These are phyloP conservation scores for Sphaerophoria taeniata DNA, from an alignment of 2,888 invertebrate genomes.

Conservation along the genomic window DNA sequence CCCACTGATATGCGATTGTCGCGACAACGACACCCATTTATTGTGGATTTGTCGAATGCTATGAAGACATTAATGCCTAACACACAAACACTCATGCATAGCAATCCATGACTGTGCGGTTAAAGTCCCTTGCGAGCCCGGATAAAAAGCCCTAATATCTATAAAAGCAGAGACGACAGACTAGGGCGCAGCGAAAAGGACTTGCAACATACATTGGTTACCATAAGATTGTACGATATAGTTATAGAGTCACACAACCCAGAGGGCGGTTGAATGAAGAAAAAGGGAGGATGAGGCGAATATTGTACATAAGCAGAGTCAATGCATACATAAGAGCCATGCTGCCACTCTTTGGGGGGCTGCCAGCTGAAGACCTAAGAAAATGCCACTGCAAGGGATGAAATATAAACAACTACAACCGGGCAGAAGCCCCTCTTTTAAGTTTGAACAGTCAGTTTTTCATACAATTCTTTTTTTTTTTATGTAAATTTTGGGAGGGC, in stretches of 20 bases:
- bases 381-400: slow-evolving; percentile 69
- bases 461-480: not conserved
- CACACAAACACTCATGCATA: slow-evolving; percentile 42
- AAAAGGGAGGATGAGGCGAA: slow-evolving; percentile 14
- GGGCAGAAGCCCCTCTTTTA: slow-evolving; percentile 28
- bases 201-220: slow-evolving; percentile 46
- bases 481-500: not conserved
- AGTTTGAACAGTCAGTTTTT: not conserved
- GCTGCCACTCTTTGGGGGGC: slow-evolving; percentile 13
- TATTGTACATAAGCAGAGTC: slow-evolving; percentile 58
- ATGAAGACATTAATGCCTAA: slow-evolving; percentile 56
- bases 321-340: slow-evolving; percentile 70
- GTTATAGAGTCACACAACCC: slow-evolving; percentile 18
- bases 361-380: slow-evolving; percentile 40
- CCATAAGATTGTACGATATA: slow-evolving; percentile 1
- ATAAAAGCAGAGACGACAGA: slow-evolving; percentile 14
- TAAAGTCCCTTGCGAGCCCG: slow-evolving; percentile 9
- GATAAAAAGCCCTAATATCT: slow-evolving; percentile 16
- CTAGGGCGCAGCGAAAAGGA: slow-evolving; percentile 51
- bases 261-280: not conserved
- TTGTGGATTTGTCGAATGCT: slow-evolving; percentile 39
- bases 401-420: slow-evolving; percentile 6
- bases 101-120: not conserved
- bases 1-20: not conserved
- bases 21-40: slow-evolving; percentile 47